These are phyloP conservation scores for Pteropus alecto DNA, from an alignment of 2,113 vertebrate genomes.

Conservation along the genomic window DNA sequence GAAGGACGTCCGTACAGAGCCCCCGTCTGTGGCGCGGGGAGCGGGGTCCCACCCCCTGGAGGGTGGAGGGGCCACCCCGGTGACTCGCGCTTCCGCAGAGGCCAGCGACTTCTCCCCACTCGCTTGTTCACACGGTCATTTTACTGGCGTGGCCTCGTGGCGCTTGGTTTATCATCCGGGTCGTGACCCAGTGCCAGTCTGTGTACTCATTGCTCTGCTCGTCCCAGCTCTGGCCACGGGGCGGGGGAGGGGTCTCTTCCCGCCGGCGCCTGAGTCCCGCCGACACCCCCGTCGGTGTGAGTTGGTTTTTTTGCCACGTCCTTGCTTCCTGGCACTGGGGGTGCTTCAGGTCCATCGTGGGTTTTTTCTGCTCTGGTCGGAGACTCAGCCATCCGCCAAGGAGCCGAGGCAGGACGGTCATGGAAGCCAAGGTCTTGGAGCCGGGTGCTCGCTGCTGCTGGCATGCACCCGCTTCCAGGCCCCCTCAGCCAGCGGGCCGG, in stretches of 20 bases:
- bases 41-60: background rate
- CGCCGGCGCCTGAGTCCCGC: accelerated
- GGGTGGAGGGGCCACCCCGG: background rate
- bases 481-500: background rate
- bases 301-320: background rate
- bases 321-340: background rate
- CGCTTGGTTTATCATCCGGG: background rate
- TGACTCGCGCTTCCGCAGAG: background rate
- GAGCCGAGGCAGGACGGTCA: too few relatives aligned
- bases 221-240: accelerated
- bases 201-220: accelerated
- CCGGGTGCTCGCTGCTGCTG: accelerated
- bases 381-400: accelerated
- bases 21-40: too few relatives aligned
- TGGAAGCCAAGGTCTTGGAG: too few relatives aligned
- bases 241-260: background rate
- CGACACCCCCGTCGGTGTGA: too few relatives aligned
- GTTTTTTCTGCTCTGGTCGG: background rate
- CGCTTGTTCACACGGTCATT: background rate
- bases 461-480: background rate
- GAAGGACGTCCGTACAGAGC: background rate
- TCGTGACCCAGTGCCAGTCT: accelerated
- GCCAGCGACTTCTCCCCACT: background rate
- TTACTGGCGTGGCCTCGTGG: background rate
- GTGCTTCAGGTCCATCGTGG: too few relatives aligned